Conservation (phyloP, 2,888 invertebrate species). For the Heliconius ismenius region DNA sequence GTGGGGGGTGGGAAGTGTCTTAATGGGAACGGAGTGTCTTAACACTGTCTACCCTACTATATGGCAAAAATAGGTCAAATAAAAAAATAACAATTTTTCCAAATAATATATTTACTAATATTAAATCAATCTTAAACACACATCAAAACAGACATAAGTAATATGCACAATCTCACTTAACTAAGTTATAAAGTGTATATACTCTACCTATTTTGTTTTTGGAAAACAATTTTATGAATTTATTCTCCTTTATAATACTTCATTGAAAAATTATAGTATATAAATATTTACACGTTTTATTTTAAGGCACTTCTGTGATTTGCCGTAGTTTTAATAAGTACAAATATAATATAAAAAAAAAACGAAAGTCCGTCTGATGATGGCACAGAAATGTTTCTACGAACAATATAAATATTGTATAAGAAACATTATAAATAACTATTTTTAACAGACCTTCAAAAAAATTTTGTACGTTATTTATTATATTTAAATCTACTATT, state of each 20-base stretch:
- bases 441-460: constrained; percentile 66
- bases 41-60: no score
- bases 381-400: constrained; percentile 66
- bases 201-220: constrained; percentile 75
- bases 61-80: constrained; percentile 46
- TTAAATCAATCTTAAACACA: constrained; percentile 81
- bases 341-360: constrained; percentile 63
- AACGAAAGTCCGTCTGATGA: constrained; percentile 69
- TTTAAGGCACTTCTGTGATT: constrained; percentile 74
- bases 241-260: constrained; percentile 74
- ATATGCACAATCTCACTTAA: constrained; percentile 81
- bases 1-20: no score
- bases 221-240: constrained; percentile 76
- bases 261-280: constrained; percentile 62
- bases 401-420: constrained; percentile 36
- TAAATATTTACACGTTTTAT: constrained; percentile 76
- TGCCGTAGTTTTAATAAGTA: constrained; percentile 72
- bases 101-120: constrained; percentile 78
- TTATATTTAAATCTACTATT: constrained; percentile 55
- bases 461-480: constrained; percentile 68
- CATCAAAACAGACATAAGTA: constrained; percentile 79
- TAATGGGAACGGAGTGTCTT: no score
- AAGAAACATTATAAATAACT: constrained; percentile 66
- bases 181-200: constrained; percentile 68
- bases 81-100: constrained; percentile 55